Conservation (phyloP, 2,113 vertebrate species). For the Pelvicachromis taeniatus region DNA sequence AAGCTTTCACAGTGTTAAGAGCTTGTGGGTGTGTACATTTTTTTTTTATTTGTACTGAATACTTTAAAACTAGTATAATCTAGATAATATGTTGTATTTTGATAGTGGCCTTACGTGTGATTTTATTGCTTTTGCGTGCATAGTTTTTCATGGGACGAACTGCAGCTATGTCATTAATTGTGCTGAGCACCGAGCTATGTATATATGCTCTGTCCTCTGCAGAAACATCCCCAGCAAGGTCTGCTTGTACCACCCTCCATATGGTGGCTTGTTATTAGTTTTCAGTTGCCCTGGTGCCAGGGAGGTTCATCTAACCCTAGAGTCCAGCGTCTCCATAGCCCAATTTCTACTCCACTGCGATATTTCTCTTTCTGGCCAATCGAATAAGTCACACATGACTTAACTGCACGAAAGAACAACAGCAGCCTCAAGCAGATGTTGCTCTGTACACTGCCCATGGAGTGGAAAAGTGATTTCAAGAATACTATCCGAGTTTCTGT, state of each 20-base stretch:
- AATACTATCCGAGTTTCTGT: constrained; percentile 33
- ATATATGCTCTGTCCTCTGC: constrained; percentile 44
- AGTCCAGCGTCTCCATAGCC: constrained; percentile 57
- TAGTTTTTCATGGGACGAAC: constrained; percentile 23
- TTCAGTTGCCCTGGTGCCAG: constrained; percentile 32
- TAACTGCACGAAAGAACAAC: constrained; percentile 63
- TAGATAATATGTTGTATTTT: not conserved
- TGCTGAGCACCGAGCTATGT: constrained; percentile 31
- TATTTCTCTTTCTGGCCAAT: constrained; percentile 65
- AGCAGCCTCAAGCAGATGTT: constrained; percentile 61
- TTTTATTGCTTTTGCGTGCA: constrained; percentile 22
- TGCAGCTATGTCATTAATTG: constrained; percentile 42
- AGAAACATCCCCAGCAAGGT: constrained; percentile 59
- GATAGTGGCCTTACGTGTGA: not conserved
- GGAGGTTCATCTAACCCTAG: constrained; percentile 54
- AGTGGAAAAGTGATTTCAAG: constrained; percentile 52
- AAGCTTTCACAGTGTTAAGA: constrained; percentile 48
- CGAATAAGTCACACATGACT: constrained; percentile 66
- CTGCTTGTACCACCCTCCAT: constrained; percentile 52
- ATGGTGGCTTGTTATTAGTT: constrained; percentile 66
- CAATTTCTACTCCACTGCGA: constrained; percentile 58
- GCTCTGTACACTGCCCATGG: constrained; percentile 41
- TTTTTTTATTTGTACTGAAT: constrained; percentile 1
- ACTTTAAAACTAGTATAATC: not conserved
- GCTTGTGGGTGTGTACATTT: constrained; percentile 29